A percentile compares a stretch with the other conserved stretches of the same genome.
These are phyloP conservation scores for Pristionchus exspectatus DNA, from an alignment of 2,888 invertebrate species.

Conservation along the genomic window DNA sequence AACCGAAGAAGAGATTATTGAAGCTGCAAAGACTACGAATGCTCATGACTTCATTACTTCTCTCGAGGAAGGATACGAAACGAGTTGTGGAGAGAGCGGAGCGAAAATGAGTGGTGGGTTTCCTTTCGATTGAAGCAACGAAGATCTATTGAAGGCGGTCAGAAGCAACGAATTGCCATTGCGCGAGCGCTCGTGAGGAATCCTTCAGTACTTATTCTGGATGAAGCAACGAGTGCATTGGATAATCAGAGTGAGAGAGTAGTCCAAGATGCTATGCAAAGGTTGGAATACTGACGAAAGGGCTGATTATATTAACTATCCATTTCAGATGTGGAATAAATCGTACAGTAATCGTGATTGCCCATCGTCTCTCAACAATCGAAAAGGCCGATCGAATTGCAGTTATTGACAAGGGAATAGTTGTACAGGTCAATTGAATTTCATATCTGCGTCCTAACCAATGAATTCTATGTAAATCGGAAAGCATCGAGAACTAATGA, in stretches of 20 bases:
- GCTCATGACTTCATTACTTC: conserved; percentile 35
- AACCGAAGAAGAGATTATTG: conserved; percentile 52
- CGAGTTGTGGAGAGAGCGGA: conserved; percentile 50
- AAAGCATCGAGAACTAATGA: no score
- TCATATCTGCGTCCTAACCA: no score
- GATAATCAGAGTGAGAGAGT: conserved; percentile 29
- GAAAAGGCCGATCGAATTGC: conserved; percentile 79
- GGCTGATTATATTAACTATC: no score
- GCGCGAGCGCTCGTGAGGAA: no score
- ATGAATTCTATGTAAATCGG: no score
- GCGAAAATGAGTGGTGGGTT: conserved; percentile 24
- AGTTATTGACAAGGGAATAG: conserved; percentile 72
- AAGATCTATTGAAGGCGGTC: no score
- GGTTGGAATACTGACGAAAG: not conserved
- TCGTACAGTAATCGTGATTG: conserved; percentile 80
- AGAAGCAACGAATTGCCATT: no score
- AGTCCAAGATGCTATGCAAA: conserved; percentile 50
- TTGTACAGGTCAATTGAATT: conserved; percentile 61
- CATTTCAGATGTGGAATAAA: conserved; percentile 39
- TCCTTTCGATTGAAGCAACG: not conserved
- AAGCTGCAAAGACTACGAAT: conserved; percentile 19
- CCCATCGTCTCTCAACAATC: conserved; percentile 80
- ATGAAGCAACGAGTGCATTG: conserved; percentile 32
- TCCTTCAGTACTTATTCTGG: no score
- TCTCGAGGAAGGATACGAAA: conserved; percentile 38